Evolutionary conservation across 2,888 invertebrate genomes (phyloP), one percentile per base, ranked within the genome.

Genomic region (Limnephilus lunatus): DNA sequence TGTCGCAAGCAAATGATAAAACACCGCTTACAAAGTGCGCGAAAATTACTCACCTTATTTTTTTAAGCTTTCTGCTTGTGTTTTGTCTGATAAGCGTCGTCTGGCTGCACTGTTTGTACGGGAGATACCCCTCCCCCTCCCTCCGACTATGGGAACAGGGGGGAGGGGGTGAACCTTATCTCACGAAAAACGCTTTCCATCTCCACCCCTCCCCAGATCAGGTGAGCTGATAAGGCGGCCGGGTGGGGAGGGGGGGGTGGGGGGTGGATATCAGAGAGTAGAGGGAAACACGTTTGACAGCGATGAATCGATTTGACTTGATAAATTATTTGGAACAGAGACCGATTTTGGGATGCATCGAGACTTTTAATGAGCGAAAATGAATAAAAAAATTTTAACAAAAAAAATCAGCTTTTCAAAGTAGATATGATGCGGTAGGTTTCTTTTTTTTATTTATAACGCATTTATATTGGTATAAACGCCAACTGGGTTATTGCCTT

Each of bases 131-230:
- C 44, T 82, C 91, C 85, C 81, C 90, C 44, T 82, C 91, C 85
- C 90, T 91, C 81, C 19, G 19, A 83, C 83, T 35, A 35, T 83
- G 31, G 31, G 81, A 82, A 68, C 86, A 68, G 81, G 88, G 91
- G 89, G 87, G 80, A 82, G 86, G 89, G 91, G 85, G 93, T 35
- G 87, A 91, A 81, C 82, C 89, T 93, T 93, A 93, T 93, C 93
- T 92, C 92, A 92, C 93, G 91, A 93, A 93, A 93, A 93, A 93
- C 93, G 93, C 92, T 93, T 93, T 92, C 93, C 92, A 93, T 93
- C 93, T 93, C 88, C 87, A n/a, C 92, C 90, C 48, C 91, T 85
- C 93, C 89, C 68, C 91, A 48, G 93, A 93, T 93, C 91, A 90
- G 85, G 90, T 53, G 53, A 31, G 31, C 91, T 44, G 93, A 93